A percentile compares a stretch with the other conserved stretches of the same genome.
Evolutionary conservation across 2,888 invertebrate genomes (phyloP).

Genomic region (Notodonta ziczac): DNA sequence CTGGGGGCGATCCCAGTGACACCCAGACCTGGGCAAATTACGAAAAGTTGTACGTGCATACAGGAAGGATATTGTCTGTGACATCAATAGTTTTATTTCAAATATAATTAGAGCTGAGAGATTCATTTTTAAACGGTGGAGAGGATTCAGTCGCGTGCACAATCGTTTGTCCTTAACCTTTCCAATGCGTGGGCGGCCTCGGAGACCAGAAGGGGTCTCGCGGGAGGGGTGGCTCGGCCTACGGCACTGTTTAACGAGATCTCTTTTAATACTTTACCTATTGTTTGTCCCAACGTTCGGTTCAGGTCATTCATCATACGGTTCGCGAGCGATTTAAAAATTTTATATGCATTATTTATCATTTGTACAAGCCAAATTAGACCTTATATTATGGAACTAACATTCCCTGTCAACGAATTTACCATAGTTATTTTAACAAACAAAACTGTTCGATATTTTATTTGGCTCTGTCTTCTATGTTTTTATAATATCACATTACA

Average conservation of each 20-base stretch:
- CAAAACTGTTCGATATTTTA: background rate
- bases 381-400: too few relatives aligned
- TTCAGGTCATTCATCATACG: slow-evolving; percentile 42
- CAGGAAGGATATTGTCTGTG: slow-evolving; percentile 16
- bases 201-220: slow-evolving; percentile 18
- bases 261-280: slow-evolving; percentile 62
- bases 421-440: background rate
- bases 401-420: background rate
- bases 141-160: slow-evolving; percentile 48
- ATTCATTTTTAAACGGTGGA: slow-evolving; percentile 44
- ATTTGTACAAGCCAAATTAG: background rate
- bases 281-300: slow-evolving; percentile 57
- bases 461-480: too few relatives aligned
- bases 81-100: slow-evolving; percentile 37
- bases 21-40: too few relatives aligned
- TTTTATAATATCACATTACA: too few relatives aligned
- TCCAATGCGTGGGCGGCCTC: slow-evolving; percentile 52
- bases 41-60: slow-evolving; percentile 4
- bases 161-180: slow-evolving; percentile 71
- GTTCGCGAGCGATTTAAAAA: background rate
- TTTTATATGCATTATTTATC: background rate
- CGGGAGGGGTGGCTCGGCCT: slow-evolving; percentile 38
- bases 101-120: slow-evolving; percentile 34
- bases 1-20: too few relatives aligned
- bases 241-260: slow-evolving; percentile 68